phyloP scores from a whole-genome alignment of 2,113 vertebrate species.

The Uria lomvia region DNA sequence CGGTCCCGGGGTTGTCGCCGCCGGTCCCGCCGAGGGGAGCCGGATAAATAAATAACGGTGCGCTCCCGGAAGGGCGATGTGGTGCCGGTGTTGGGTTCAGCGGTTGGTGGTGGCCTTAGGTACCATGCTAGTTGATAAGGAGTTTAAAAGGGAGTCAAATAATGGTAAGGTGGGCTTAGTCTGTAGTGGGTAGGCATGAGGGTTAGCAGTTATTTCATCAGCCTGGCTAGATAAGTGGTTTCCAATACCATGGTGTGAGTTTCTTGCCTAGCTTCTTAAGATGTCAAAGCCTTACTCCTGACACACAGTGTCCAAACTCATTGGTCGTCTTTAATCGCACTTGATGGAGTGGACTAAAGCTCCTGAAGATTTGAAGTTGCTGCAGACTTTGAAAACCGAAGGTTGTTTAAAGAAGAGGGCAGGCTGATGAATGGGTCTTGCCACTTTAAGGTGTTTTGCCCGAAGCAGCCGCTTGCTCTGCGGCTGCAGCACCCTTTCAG shows the following conservation, averaged over 20 bases:
- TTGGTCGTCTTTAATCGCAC: fast-evolving
- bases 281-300: not conserved
- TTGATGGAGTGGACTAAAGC: not conserved
- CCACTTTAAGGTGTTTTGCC: not conserved
- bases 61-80: too few species aligned
- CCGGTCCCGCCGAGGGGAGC: too few species aligned
- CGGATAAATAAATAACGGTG: not conserved
- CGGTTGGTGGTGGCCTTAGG: not conserved
- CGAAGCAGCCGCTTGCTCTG: fast-evolving
- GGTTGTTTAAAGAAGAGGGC: not conserved
- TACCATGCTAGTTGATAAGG: too few species aligned
- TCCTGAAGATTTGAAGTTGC: not conserved
- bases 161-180: not conserved
- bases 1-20: too few species aligned
- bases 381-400: not conserved
- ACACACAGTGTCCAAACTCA: fast-evolving
- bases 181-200: not conserved
- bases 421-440: not conserved
- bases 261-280: not conserved
- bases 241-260: fast-evolving
- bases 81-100: fast-evolving
- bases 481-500: not conserved
- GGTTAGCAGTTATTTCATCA: not conserved
- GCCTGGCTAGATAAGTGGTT: not conserved
- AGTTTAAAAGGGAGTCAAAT: not conserved